Percentiles rank a stretch among this genome's conserved stretches.
These are phyloP conservation scores for Vidua chalybeata DNA, from an alignment of 2,113 vertebrate species.

Conservation along the genomic window DNA sequence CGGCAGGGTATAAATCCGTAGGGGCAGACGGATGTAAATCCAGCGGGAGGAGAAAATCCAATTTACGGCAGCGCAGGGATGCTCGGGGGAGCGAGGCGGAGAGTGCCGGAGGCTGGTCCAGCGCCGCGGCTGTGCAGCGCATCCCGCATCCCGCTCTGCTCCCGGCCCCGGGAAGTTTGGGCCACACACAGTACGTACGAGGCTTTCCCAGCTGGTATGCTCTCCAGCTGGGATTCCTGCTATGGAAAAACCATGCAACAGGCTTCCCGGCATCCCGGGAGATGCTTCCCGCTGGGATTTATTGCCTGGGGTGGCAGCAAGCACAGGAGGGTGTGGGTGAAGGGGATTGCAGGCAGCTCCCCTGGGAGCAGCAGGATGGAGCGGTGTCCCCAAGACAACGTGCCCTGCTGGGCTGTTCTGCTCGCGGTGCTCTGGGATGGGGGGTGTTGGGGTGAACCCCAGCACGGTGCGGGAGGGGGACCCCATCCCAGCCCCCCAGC, in stretches of 20 bases:
- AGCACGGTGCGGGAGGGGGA: rapidly evolving
- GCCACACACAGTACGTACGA: not conserved
- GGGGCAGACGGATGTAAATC: not conserved
- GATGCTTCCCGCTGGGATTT: not conserved
- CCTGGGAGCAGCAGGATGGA: not conserved
- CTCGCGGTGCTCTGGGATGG: rapidly evolving
- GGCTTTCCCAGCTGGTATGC: rapidly evolving
- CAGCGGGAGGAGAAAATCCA: not conserved
- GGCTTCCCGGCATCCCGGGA: not conserved
- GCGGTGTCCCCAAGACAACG: rapidly evolving
- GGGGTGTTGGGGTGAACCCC: not conserved
- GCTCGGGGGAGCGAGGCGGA: not conserved
- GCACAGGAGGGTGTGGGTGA: not conserved
- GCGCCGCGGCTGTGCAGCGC: not conserved
- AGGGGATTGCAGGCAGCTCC: not conserved
- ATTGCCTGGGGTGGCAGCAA: not conserved
- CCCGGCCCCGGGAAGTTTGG: not conserved
- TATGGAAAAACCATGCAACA: not conserved
- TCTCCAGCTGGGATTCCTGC: not conserved
- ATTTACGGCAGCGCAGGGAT: not conserved
- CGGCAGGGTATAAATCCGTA: not conserved
- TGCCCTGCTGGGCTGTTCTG: not conserved
- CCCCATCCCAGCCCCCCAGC: not conserved
- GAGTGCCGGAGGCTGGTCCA: not conserved
- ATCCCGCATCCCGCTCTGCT: not conserved